Evolutionary conservation across 1,140 invertebrate genomes (phyloP).

Genomic region (Ylistrum balloti): DNA sequence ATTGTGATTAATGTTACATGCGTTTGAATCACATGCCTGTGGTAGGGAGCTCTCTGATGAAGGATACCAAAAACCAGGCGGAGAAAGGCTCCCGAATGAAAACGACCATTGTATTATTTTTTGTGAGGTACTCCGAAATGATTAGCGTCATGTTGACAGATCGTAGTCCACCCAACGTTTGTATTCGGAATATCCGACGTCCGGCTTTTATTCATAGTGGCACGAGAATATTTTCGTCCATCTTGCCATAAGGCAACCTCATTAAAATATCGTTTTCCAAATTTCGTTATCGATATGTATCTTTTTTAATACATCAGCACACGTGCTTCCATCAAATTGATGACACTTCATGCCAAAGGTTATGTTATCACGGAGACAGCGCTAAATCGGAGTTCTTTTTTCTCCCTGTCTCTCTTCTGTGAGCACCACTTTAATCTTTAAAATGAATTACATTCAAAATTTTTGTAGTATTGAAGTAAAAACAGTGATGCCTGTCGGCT

Average conservation of each 20-base stretch:
- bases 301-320: conserved; percentile 18
- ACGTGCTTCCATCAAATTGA: neutral
- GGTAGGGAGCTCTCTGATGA: neutral
- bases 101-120: conserved; percentile 30
- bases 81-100: neutral
- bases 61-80: conserved; percentile 29
- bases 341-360: conserved; percentile 33
- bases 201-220: neutral
- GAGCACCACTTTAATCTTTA: neutral
- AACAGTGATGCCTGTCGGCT: neutral
- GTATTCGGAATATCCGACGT: conserved; percentile 32
- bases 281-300: neutral
- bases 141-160: conserved; percentile 38
- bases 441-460: neutral
- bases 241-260: neutral
- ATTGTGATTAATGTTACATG: conserved; percentile 2
- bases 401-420: too few species aligned
- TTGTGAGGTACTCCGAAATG: conserved; percentile 14
- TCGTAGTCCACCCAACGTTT: conserved; percentile 32
- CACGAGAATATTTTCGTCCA: neutral
- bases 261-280: conserved; percentile 26
- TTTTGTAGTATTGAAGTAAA: neutral
- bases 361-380: neutral
- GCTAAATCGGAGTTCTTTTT: neutral
- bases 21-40: conserved; percentile 9